Evolutionary conservation across 37 sponge, comb jelly and placozoan genomes (phyloP), one percentile per base, ranked within the genome.

Genomic region (Geodia barretti): DNA sequence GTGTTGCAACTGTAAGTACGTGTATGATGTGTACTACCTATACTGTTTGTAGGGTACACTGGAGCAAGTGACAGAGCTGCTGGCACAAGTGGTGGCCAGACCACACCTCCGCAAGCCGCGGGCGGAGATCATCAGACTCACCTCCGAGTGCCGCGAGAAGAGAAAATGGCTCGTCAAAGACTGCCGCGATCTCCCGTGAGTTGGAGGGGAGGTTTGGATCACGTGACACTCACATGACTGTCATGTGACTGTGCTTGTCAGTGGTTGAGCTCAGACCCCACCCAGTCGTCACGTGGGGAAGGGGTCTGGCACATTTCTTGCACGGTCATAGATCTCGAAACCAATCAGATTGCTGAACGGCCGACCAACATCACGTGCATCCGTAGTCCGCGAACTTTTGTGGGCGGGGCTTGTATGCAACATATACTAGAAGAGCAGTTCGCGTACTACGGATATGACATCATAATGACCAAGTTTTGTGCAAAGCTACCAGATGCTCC

Each of bases 1-100:
- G n/a, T n/a, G n/a, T n/a, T n/a, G n/a, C n/a, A n/a, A n/a, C n/a
- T n/a, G n/a, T n/a, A n/a, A n/a, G n/a, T n/a, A n/a, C n/a, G n/a
- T n/a, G n/a, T n/a, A n/a, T n/a, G n/a, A n/a, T n/a, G n/a, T n/a
- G n/a, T n/a, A n/a, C n/a, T n/a, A n/a, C n/a, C n/a, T n/a, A n/a
- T n/a, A n/a, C n/a, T n/a, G n/a, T 14, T 47, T 47, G 54, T 14
- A 93, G 87, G 87, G 86, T 20, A 43, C 80, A 2, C 41, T 95
- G 59, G 92, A 89, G 85, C 78, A 80, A 40, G 80, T 72, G 21
- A 89, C 90, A 11, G 96, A 95, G 68, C 43, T 58, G 61, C 72
- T 95, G 43, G 86, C 92, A 4, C 83, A 87, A 64, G 89, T 92
- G 68, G 92, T 95, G 25, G 92, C 96, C 32, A 62, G 90, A 34